Evolutionary conservation across 2,113 vertebrate species (phyloP).

Genomic region (Daubentonia madagascariensis): DNA sequence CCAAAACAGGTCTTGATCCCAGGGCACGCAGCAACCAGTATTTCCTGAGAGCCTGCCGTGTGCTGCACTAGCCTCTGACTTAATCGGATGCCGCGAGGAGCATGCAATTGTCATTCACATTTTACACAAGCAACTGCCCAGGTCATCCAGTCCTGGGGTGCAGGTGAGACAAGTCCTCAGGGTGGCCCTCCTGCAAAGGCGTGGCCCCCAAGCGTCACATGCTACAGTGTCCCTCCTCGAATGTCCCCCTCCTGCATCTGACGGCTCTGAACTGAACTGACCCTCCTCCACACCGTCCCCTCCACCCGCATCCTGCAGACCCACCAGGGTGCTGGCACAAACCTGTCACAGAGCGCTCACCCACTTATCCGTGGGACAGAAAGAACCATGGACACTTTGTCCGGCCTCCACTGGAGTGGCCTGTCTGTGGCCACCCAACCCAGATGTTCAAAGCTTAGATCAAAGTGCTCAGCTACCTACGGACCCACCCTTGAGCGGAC

Average conservation of each 20-base stretch:
- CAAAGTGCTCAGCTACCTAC: not conserved
- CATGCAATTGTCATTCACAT: fast-evolving
- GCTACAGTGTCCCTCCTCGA: fast-evolving
- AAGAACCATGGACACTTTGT: fast-evolving
- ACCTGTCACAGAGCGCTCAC: no score
- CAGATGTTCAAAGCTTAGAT: not conserved
- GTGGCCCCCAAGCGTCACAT: fast-evolving
- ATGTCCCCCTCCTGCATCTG: not conserved
- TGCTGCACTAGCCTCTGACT: fast-evolving
- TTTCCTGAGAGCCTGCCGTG: fast-evolving
- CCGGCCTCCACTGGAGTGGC: fast-evolving
- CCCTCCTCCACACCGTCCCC: fast-evolving
- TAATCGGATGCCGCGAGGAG: fast-evolving
- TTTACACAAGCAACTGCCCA: fast-evolving
- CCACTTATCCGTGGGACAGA: not conserved
- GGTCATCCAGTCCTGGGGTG: fast-evolving
- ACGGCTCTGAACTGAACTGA: not conserved
- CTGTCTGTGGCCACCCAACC: fast-evolving
- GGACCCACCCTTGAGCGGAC: fast-evolving
- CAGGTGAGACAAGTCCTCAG: fast-evolving
- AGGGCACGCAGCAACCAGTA: fast-evolving
- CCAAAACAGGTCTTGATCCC: not conserved
- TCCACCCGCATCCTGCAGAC: not conserved
- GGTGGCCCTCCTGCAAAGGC: not conserved
- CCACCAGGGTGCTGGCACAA: no score